Evolutionary conservation across 2,113 vertebrate genomes (phyloP).

Genomic region (Salvelinus sp.): DNA sequence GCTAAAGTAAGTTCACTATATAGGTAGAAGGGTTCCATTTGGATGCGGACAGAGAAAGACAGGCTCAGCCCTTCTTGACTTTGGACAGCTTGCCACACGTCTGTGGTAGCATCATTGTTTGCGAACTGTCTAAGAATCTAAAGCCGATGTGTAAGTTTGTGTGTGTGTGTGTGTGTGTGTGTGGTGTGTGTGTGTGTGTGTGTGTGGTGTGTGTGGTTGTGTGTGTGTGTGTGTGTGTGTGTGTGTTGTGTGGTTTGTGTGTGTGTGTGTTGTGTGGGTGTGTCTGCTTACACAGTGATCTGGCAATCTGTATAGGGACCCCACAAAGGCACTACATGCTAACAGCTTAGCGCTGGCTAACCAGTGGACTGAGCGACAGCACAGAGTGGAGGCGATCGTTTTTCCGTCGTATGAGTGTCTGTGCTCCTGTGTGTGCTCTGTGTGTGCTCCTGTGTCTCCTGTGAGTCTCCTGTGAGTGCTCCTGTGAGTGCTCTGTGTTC

Average conservation of each 20-base stretch:
- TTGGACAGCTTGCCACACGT: conserved; percentile 17
- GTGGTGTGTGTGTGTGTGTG: background rate
- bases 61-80: conserved; percentile 33
- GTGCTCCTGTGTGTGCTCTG: background rate
- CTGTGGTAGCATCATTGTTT: conserved; percentile 33
- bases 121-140: conserved; percentile 56
- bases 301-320: conserved; percentile 14
- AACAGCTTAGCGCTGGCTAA: conserved; percentile 1
- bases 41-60: background rate
- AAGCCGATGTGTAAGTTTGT: conserved; percentile 6
- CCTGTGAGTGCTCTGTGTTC: too few relatives aligned
- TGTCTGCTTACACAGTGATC: background rate
- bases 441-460: too few relatives aligned
- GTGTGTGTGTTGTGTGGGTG: background rate
- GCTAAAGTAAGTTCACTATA: too few relatives aligned
- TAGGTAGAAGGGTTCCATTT: too few relatives aligned
- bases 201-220: background rate
- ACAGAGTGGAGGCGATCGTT: conserved; percentile 20
- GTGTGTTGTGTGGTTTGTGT: background rate
- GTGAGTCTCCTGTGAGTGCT: background rate
- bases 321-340: conserved; percentile 4
- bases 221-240: background rate
- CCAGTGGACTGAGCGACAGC: conserved; percentile 13
- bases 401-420: background rate
- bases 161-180: background rate